Conservation (phyloP, 2,113 vertebrate species). For the Melanotaenia duboulayi region DNA sequence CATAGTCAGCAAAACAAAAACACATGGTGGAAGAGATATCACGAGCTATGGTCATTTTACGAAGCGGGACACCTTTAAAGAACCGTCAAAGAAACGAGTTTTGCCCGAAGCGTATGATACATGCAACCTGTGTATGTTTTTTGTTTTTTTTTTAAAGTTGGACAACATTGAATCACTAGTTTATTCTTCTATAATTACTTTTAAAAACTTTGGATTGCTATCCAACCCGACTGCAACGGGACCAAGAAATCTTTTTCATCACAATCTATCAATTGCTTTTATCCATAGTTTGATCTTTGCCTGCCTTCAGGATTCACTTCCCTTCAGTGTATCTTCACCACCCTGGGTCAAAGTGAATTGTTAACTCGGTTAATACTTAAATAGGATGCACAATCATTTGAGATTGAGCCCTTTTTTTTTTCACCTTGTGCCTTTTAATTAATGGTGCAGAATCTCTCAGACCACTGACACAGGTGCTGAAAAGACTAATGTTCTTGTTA, state of each 20-base stretch:
- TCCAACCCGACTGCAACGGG: neutral
- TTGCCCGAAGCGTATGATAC: neutral
- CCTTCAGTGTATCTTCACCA: neutral
- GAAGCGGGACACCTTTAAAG: neutral
- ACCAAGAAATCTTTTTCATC: neutral
- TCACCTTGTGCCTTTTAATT: too few species aligned
- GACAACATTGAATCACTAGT: too few species aligned
- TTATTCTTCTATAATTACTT: neutral
- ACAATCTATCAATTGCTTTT: neutral
- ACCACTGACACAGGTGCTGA: neutral
- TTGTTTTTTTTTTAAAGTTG: too few species aligned
- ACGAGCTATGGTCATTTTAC: neutral
- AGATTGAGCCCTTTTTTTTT: neutral
- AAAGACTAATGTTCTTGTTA: neutral
- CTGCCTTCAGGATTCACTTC: neutral
- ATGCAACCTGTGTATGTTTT: neutral
- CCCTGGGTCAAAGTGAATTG: constrained; percentile 18
- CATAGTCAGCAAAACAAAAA: constrained; percentile 45
- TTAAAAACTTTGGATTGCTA: neutral
- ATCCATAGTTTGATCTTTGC: neutral
- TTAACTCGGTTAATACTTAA: constrained; percentile 45
- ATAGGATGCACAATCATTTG: constrained; percentile 27
- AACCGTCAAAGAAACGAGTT: neutral
- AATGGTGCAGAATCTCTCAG: neutral
- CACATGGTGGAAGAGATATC: constrained; percentile 18